Percentiles rank a stretch among this genome's conserved stretches.
Conservation (phyloP, 2,797 vertebrate species). For the Chelidonichthys spinosus region DNA sequence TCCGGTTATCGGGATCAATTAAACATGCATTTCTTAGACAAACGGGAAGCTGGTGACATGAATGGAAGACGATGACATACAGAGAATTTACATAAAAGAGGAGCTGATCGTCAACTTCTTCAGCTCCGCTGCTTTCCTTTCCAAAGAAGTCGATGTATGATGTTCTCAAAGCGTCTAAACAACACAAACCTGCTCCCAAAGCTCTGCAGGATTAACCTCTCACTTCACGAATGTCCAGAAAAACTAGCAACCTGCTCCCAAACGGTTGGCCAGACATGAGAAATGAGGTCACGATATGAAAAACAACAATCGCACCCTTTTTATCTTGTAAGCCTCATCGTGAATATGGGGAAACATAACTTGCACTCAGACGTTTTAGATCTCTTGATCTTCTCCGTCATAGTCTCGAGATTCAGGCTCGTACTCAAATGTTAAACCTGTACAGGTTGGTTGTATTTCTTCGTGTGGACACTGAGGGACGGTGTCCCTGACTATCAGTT, state of each 20-base stretch:
- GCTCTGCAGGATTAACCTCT: conserved; percentile 48
- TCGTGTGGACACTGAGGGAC: no score
- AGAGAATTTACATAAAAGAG: conserved; percentile 1
- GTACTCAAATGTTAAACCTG: no score
- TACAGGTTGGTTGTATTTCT: no score
- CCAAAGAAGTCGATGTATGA: no score
- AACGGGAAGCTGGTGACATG: conserved; percentile 32
- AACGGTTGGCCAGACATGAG: conserved; percentile 58
- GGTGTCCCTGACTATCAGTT: no score
- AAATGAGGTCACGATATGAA: conserved; percentile 30
- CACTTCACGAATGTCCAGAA: conserved; percentile 35
- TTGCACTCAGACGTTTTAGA: background rate
- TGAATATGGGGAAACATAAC: background rate
- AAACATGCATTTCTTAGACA: conserved; percentile 38
- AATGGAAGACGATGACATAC: conserved; percentile 7
- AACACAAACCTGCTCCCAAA: no score
- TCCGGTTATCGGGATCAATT: conserved; percentile 32
- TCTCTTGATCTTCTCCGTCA: no score
- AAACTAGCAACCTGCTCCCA: conserved; percentile 36
- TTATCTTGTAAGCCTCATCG: background rate
- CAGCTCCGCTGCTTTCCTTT: no score
- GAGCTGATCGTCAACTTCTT: background rate
- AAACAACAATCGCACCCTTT: background rate
- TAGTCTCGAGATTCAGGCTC: no score
- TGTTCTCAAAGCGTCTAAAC: no score